Evolutionary conservation across 2,797 vertebrate genomes (phyloP).

Genomic region (Mallotus villosus): DNA sequence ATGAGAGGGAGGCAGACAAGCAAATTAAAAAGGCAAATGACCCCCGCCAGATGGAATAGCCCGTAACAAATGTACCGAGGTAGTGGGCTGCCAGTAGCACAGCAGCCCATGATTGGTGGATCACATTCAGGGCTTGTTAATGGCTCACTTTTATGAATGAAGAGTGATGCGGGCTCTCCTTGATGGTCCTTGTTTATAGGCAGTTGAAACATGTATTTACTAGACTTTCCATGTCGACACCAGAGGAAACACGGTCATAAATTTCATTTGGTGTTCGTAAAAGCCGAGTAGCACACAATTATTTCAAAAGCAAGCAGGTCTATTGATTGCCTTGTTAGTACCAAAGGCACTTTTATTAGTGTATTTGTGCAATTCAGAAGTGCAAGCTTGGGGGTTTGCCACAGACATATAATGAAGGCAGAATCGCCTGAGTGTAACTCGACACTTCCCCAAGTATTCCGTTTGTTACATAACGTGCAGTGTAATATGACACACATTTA

Average conservation of each 20-base stretch:
- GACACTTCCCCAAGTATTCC: too few species aligned
- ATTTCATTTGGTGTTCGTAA: slow-evolving; percentile 30
- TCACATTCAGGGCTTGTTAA: slow-evolving; percentile 39
- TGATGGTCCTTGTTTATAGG: slow-evolving; percentile 41
- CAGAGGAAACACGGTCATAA: slow-evolving; percentile 29
- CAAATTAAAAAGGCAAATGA: slow-evolving; percentile 58
- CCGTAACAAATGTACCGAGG: slow-evolving; percentile 52
- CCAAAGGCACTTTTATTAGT: neutral
- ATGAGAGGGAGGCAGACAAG: slow-evolving; percentile 36
- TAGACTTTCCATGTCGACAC: slow-evolving; percentile 31
- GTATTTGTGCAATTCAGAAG: slow-evolving; percentile 9
- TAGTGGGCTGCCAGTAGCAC: slow-evolving; percentile 37
- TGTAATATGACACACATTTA: neutral
- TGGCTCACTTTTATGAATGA: slow-evolving; percentile 44
- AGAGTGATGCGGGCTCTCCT: slow-evolving; percentile 39
- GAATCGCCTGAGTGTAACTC: neutral
- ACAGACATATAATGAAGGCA: neutral
- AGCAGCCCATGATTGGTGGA: slow-evolving; percentile 43
- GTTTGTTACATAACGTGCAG: neutral
- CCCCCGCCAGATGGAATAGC: slow-evolving; percentile 38
- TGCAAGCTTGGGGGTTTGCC: neutral
- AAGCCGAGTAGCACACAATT: slow-evolving; percentile 3
- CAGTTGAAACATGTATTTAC: slow-evolving; percentile 32
- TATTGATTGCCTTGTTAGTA: slow-evolving; percentile 7
- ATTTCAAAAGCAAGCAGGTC: slow-evolving; percentile 11